These are phyloP conservation scores for Oithona nana DNA, from an alignment of 2,888 invertebrate genomes.

Conservation along the genomic window DNA sequence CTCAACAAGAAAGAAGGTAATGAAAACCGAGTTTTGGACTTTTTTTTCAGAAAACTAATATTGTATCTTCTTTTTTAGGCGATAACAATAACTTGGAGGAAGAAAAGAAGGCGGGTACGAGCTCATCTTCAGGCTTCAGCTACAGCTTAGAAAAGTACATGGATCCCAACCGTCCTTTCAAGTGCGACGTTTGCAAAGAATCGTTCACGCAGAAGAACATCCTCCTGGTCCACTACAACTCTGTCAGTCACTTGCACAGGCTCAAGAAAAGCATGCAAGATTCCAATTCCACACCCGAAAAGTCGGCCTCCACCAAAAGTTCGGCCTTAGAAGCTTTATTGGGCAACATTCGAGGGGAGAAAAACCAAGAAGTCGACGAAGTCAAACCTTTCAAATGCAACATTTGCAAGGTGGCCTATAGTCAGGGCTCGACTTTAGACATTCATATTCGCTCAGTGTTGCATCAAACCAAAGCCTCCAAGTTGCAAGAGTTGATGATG, in stretches of 20 bases:
- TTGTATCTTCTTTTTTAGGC: background rate
- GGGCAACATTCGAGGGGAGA: conserved; percentile 1
- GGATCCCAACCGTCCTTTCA: conserved; percentile 80
- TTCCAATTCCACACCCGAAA: conserved; percentile 2
- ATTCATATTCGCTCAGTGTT: conserved; percentile 80
- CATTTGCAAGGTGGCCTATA: conserved; percentile 76
- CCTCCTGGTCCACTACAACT: conserved; percentile 79
- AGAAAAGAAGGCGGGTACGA: background rate
- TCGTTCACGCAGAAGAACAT: conserved; percentile 91
- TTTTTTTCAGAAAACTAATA: too few relatives aligned
- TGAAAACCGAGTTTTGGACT: too few relatives aligned
- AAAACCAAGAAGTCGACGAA: conserved; percentile 42
- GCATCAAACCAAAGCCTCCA: conserved; percentile 69
- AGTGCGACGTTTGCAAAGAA: conserved; percentile 89
- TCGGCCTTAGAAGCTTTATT: conserved; percentile 12
- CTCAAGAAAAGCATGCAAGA: conserved; percentile 42
- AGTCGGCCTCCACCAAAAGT: background rate
- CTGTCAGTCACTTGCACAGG: conserved; percentile 85
- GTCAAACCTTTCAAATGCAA: conserved; percentile 78
- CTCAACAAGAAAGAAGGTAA: conserved; percentile 35
- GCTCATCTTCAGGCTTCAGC: background rate
- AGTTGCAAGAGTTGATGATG: conserved; percentile 62
- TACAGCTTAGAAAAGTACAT: conserved; percentile 59
- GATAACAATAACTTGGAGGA: background rate
- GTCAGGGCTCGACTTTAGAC: conserved; percentile 72